These are phyloP conservation scores for Cancer borealis DNA, from an alignment of 2,888 invertebrate genomes.

Conservation along the genomic window DNA sequence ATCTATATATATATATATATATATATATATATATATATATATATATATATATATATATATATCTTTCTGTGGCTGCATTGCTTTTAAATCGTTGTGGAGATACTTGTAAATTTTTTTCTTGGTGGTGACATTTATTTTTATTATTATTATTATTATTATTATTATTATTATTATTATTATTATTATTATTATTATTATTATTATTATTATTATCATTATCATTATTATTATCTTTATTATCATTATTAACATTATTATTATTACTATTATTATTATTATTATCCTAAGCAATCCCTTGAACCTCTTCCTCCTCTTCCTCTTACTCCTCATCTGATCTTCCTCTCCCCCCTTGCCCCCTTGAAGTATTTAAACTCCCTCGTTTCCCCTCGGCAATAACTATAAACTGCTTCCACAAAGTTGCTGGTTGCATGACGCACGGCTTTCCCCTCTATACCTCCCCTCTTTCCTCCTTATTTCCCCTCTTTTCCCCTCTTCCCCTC, in stretches of 20 bases:
- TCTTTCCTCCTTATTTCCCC: background rate
- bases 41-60: too few species aligned
- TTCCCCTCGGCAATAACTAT: constrained; percentile 26
- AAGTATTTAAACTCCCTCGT: background rate
- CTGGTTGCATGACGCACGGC: background rate
- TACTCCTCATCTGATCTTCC: background rate
- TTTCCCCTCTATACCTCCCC: too few species aligned
- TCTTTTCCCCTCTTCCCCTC: background rate
- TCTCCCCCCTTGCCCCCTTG: background rate
- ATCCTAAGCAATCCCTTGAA: background rate
- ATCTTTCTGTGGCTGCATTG: too few species aligned
- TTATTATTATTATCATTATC: background rate
- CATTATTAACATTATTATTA: background rate
- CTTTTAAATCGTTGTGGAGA: too few species aligned
- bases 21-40: too few species aligned
- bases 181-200: too few species aligned
- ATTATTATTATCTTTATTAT: background rate
- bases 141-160: too few species aligned
- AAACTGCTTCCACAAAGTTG: background rate
- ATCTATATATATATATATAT: too few species aligned
- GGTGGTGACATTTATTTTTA: too few species aligned
- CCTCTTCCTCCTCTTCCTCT: background rate
- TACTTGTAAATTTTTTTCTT: too few species aligned
- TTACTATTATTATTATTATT: background rate
- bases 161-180: too few species aligned